A percentile compares a stretch with the other conserved stretches of the same genome.
Conservation (phyloP, 23 tunicate species). For the Phallusia fumigata region DNA sequence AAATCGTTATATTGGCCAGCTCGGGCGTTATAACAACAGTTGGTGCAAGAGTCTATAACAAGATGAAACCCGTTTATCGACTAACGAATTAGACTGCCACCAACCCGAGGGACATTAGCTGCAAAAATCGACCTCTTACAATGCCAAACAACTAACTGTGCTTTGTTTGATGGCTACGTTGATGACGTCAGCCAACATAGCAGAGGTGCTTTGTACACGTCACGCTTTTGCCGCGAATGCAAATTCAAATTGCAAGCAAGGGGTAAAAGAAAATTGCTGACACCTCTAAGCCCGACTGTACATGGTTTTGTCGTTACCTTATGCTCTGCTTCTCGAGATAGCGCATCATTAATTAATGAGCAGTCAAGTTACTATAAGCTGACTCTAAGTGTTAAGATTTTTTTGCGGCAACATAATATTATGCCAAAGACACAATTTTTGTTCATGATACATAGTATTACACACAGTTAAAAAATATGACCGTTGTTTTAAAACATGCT, state of each 20-base stretch:
- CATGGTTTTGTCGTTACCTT: slow-evolving; percentile 1
- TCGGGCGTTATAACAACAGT: slow-evolving; percentile 10
- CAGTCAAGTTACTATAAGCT: neutral
- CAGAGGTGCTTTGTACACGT: neutral
- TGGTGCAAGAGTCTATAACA: neutral
- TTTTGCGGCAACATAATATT: no score
- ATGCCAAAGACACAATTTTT: no score
- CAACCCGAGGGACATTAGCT: slow-evolving; percentile 11
- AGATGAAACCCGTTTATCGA: slow-evolving; percentile 9
- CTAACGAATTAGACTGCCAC: slow-evolving; percentile 7
- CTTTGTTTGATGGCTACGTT: neutral
- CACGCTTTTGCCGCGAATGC: neutral
- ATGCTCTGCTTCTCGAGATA: neutral
- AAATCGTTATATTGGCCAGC: slow-evolving; percentile 11
- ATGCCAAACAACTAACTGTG: neutral
- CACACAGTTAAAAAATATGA: no score
- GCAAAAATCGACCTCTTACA: slow-evolving; percentile 4
- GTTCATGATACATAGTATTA: no score
- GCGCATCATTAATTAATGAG: slow-evolving; percentile 8
- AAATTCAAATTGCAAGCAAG: neutral
- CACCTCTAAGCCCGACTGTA: neutral
- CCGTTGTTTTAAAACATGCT: no score
- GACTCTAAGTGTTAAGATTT: no score
- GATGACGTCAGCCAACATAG: neutral
- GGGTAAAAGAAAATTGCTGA: neutral